These are phyloP conservation scores for Drosophila sproati DNA, from an alignment of 1,140 invertebrate genomes.

Conservation along the genomic window DNA sequence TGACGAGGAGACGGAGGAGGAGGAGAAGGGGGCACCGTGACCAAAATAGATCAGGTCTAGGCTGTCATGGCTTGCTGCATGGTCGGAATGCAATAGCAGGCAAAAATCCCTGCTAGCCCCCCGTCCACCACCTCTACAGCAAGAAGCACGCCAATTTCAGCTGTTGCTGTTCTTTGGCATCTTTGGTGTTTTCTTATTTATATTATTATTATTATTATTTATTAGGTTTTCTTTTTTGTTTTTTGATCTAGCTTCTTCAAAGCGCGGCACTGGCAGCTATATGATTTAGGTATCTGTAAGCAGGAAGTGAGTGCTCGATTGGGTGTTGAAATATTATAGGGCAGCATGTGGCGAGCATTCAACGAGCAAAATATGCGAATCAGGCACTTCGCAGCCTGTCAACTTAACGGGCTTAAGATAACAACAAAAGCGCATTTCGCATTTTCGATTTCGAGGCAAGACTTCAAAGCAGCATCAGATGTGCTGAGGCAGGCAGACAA, in stretches of 20 bases:
- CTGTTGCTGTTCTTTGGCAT: conserved; percentile 40
- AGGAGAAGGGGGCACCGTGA: conserved; percentile 40
- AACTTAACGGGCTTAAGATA: conserved; percentile 57
- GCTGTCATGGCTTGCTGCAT: conserved; percentile 78
- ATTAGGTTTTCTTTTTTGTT: not conserved
- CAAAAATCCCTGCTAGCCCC: conserved; percentile 55
- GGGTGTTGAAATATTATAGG: conserved; percentile 73
- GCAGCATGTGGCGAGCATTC: conserved; percentile 14
- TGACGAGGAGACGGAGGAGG: not conserved
- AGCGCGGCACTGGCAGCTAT: conserved; percentile 39
- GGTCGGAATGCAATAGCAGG: conserved; percentile 68
- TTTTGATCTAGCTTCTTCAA: conserved; percentile 40
- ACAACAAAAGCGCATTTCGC: conserved; percentile 39
- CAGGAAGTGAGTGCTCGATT: conserved; percentile 70
- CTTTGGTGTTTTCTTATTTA: not conserved
- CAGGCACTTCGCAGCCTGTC: conserved; percentile 41
- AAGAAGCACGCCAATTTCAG: conserved; percentile 54
- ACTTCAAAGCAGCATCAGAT: conserved; percentile 53
- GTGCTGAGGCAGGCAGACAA: conserved; percentile 35
- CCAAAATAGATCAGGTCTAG: conserved; percentile 83
- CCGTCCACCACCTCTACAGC: not conserved
- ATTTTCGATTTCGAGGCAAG: conserved; percentile 56
- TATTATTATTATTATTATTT: too few species aligned
- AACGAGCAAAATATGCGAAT: conserved; percentile 32
- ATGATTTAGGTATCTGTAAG: conserved; percentile 47